Conservation (phyloP, 2,113 vertebrate species). For the Ctenomys sociabilis region DNA sequence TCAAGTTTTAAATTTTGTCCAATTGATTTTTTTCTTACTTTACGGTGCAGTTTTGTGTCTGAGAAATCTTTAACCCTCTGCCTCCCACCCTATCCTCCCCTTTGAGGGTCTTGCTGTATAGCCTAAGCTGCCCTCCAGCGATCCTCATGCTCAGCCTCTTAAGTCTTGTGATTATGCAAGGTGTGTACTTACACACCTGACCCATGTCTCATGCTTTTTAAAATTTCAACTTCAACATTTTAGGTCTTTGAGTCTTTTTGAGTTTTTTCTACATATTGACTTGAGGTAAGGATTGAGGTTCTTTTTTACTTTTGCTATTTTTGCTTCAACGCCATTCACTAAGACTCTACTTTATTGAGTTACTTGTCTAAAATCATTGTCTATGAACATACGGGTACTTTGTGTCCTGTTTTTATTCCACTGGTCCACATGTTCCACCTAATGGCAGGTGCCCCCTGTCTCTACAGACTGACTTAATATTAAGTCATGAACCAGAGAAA, state of each 20-base stretch:
- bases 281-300: not conserved
- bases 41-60: conserved; percentile 12
- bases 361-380: not conserved
- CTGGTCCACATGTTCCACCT: not conserved
- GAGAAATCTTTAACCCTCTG: not conserved
- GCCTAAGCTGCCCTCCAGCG: not conserved
- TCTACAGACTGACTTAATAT: not conserved
- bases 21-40: not conserved
- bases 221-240: conserved; percentile 27
- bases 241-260: not conserved
- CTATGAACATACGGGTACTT: not conserved
- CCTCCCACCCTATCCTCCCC: not conserved
- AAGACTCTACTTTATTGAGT: conserved; percentile 9
- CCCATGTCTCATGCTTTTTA: not conserved
- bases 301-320: not conserved
- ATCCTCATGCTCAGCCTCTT: not conserved
- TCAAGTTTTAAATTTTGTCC: conserved; percentile 28
- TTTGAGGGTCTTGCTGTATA: not conserved
- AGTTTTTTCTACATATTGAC: not conserved
- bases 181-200: not conserved
- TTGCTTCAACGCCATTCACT: not conserved
- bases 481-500: not conserved
- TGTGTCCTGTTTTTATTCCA: not conserved
- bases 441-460: not conserved
- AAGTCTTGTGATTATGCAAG: not conserved